A percentile compares a stretch with the other conserved stretches of the same genome.
Evolutionary conservation across 2,888 invertebrate species (phyloP).

Genomic region (Herminia tarsipennalis): DNA sequence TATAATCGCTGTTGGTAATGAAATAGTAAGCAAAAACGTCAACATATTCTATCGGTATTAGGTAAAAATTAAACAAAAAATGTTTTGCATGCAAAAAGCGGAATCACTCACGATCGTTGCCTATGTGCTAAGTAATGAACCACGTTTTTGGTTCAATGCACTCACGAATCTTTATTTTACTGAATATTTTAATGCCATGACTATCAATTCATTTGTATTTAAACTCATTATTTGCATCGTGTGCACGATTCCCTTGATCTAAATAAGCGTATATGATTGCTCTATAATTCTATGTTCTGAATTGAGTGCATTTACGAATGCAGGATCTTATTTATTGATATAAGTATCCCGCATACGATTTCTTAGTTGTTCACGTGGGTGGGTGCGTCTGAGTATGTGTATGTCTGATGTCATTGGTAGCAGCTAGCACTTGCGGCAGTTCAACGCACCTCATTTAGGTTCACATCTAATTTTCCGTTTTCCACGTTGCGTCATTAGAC

Average conservation of each 20-base stretch:
- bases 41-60: constrained; percentile 67
- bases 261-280: constrained; percentile 31
- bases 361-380: constrained; percentile 49
- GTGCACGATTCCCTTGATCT: constrained; percentile 54
- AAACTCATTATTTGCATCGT: constrained; percentile 62
- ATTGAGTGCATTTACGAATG: constrained; percentile 36
- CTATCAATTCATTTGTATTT: constrained; percentile 70
- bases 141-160: constrained; percentile 84
- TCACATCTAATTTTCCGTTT: constrained; percentile 71
- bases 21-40: constrained; percentile 64
- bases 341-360: constrained; percentile 38
- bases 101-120: constrained; percentile 67
- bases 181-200: constrained; percentile 68
- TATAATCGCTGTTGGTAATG: constrained; percentile 56
- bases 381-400: constrained; percentile 40
- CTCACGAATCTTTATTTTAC: constrained; percentile 77
- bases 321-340: constrained; percentile 38
- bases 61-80: constrained; percentile 66
- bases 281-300: constrained; percentile 32
- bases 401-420: constrained; percentile 54
- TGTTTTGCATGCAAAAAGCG: constrained; percentile 69
- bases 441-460: constrained; percentile 71
- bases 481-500: constrained; percentile 57
- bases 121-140: constrained; percentile 77
- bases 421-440: constrained; percentile 60